A percentile compares a stretch with the other conserved stretches of the same genome.
These are phyloP conservation scores for Trachelus iudaicus DNA, from an alignment of 2,888 invertebrate genomes.

Conservation along the genomic window DNA sequence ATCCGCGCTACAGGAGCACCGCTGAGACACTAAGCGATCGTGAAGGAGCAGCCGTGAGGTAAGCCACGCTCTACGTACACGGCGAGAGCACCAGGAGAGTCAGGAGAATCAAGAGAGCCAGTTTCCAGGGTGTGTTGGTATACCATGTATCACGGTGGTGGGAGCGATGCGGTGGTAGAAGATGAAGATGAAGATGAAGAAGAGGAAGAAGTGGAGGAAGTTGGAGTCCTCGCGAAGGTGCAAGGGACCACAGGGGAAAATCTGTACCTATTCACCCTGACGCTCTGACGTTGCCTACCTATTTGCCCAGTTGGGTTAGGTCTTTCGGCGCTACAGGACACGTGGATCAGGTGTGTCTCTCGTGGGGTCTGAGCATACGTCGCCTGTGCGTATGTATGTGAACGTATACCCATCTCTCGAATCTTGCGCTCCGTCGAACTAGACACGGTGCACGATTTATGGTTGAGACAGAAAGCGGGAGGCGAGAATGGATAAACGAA, in stretches of 20 bases:
- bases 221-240: background rate
- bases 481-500: background rate
- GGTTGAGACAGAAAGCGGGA: background rate
- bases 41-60: conserved; percentile 33
- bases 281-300: background rate
- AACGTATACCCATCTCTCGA: too few relatives aligned
- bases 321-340: background rate
- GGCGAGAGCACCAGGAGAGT: conserved; percentile 26
- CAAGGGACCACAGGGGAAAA: background rate
- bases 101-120: conserved; percentile 1
- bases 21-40: conserved; percentile 47
- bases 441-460: background rate
- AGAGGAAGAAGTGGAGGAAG: background rate
- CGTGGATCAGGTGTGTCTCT: background rate
- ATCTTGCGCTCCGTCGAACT: background rate
- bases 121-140: background rate
- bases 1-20: conserved; percentile 46
- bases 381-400: background rate
- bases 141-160: background rate
- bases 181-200: background rate
- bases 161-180: background rate
- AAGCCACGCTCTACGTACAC: conserved; percentile 41
- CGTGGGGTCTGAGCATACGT: background rate
- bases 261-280: background rate
- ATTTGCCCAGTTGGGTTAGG: background rate